phyloP scores from a whole-genome alignment of 1,140 invertebrate genomes.

The Cyrtorhinus lividipennis region DNA sequence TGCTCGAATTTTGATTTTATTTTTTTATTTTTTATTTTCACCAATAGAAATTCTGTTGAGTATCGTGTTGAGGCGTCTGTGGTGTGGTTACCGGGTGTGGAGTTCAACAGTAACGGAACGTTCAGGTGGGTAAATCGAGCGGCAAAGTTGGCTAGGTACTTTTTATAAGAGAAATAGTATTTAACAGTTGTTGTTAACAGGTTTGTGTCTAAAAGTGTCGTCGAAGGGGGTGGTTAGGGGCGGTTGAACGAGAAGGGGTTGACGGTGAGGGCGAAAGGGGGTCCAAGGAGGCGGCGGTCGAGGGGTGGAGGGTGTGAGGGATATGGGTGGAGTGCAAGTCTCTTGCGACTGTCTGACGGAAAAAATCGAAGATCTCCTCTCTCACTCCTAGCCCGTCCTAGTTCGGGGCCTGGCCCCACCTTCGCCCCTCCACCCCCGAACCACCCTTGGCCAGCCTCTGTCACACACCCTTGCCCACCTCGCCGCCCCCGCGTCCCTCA shows the following conservation, averaged over 20 bases:
- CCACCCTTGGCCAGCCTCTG: no score
- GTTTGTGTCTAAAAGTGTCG: slow-evolving; percentile 8
- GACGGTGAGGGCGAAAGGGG: background rate
- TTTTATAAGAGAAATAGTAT: background rate
- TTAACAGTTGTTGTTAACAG: slow-evolving; percentile 12
- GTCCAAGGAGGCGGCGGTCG: background rate
- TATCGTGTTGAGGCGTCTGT: no score
- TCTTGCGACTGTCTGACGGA: slow-evolving; percentile 15
- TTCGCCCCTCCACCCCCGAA: background rate
- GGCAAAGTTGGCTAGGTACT: no score
- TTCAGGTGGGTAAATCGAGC: no score
- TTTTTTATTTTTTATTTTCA: no score
- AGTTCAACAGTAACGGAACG: no score
- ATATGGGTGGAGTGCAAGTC: background rate
- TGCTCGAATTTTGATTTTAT: no score
- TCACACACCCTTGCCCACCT: no score
- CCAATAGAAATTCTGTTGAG: no score
- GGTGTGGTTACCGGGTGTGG: no score
- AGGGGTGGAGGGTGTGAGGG: background rate
- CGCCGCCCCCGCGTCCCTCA: no score
- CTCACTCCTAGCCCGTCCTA: background rate
- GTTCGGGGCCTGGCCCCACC: background rate
- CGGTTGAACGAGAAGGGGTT: background rate
- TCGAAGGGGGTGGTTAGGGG: background rate
- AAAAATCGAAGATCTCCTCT: slow-evolving; percentile 15